Conservation (phyloP, 2,888 invertebrate species). For the Dromius quadrimaculatus region DNA sequence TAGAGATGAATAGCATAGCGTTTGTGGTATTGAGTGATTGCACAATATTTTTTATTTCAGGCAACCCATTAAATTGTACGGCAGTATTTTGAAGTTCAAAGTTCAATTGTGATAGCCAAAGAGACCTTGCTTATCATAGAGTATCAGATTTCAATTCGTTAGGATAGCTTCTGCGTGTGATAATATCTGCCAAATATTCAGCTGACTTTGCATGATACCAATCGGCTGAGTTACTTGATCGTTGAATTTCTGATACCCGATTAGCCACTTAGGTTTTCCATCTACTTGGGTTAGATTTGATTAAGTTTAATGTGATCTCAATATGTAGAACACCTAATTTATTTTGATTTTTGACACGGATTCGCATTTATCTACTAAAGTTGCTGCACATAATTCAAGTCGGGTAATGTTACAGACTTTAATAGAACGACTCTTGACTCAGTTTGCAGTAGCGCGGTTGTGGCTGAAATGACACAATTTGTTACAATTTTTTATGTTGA, state of each 20-base stretch:
- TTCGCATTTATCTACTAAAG: slow-evolving; percentile 51
- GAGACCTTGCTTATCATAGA: too few relatives aligned
- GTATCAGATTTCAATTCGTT: too few relatives aligned
- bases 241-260: slow-evolving; percentile 56
- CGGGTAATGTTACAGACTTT: slow-evolving; percentile 57
- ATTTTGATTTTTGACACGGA: slow-evolving; percentile 34
- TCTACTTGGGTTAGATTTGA: slow-evolving; percentile 51
- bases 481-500: slow-evolving; percentile 44
- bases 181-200: too few relatives aligned
- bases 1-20: too few relatives aligned
- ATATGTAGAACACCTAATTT: slow-evolving; percentile 35
- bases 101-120: too few relatives aligned
- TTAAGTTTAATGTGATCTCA: slow-evolving; percentile 59
- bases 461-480: slow-evolving; percentile 56
- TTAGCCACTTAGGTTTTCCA: slow-evolving; percentile 58
- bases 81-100: too few relatives aligned
- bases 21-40: too few relatives aligned
- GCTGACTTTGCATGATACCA: slow-evolving; percentile 57
- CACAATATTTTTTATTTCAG: too few relatives aligned
- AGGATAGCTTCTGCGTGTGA: too few relatives aligned
- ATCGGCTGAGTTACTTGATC: slow-evolving; percentile 18
- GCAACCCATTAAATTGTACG: too few relatives aligned
- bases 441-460: slow-evolving; percentile 57
- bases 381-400: slow-evolving; percentile 59
- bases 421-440: slow-evolving; percentile 57